Percentiles rank a stretch among this genome's conserved stretches.
phyloP scores from a whole-genome alignment of 2,113 vertebrate species.

The Prunella fulvescens region DNA sequence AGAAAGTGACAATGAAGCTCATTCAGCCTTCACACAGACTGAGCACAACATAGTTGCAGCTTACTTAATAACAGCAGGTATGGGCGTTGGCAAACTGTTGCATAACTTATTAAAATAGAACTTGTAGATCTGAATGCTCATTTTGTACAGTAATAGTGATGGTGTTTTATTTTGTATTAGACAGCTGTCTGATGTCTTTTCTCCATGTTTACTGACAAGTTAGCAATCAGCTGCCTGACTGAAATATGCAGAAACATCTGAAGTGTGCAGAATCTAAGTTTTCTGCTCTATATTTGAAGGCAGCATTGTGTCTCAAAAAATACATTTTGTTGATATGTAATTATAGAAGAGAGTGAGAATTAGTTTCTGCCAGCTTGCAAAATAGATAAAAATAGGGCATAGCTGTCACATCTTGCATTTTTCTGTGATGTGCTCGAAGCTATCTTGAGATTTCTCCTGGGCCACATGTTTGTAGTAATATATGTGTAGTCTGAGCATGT shows the following conservation, averaged over 20 bases:
- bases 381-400: slow-evolving; percentile 53
- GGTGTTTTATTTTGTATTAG: not conserved
- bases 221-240: not conserved
- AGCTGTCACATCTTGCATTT: slow-evolving; percentile 51
- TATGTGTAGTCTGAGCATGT: slow-evolving; percentile 51
- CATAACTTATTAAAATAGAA: not conserved
- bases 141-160: not conserved
- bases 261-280: not conserved
- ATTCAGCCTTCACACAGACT: slow-evolving; percentile 79
- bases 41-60: slow-evolving; percentile 93
- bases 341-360: slow-evolving; percentile 35
- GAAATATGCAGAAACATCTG: not conserved
- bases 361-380: slow-evolving; percentile 55
- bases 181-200: not conserved
- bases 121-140: not conserved
- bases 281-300: not conserved
- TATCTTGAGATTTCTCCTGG: slow-evolving; percentile 49
- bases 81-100: not conserved
- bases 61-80: slow-evolving; percentile 96
- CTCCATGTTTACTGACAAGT: not conserved
- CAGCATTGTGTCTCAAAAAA: not conserved
- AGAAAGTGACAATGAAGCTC: slow-evolving; percentile 48
- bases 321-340: slow-evolving; percentile 20
- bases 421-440: not conserved
- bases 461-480: not conserved